phyloP scores from a whole-genome alignment of 2,113 vertebrate genomes.

The Hepsetus odoe region DNA sequence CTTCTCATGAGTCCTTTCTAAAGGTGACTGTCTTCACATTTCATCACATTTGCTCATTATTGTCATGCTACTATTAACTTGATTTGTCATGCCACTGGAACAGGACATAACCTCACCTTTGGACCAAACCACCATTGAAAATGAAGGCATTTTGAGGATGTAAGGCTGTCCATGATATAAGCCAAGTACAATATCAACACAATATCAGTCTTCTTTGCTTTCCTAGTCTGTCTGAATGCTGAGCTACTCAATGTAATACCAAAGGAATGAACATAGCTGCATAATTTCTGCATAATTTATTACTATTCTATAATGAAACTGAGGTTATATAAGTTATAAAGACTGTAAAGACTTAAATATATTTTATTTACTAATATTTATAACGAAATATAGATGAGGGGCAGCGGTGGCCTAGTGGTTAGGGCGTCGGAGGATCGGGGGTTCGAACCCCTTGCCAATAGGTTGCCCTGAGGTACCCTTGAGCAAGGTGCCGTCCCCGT shows the following conservation, averaged over 20 bases:
- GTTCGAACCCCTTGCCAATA: too few species aligned
- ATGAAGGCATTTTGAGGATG: not conserved
- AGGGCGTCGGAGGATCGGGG: too few species aligned
- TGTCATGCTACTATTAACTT: not conserved
- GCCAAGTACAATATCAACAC: not conserved
- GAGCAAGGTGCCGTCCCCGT: too few species aligned
- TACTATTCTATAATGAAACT: not conserved
- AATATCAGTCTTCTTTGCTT: too few species aligned
- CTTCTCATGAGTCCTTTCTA: not conserved
- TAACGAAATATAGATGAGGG: too few species aligned
- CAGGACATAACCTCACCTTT: not conserved
- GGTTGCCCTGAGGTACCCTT: too few species aligned
- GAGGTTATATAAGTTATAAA: not conserved
- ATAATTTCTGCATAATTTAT: not conserved
- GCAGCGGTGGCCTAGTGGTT: too few species aligned
- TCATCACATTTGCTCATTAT: constrained; percentile 13
- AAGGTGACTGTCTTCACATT: not conserved
- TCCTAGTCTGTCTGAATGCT: not conserved
- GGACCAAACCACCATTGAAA: not conserved
- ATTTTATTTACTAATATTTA: too few species aligned
- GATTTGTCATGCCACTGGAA: not conserved
- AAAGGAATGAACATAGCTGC: not conserved
- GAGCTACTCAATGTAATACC: not conserved
- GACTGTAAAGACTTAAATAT: too few species aligned
- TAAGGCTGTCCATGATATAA: not conserved